These are phyloP conservation scores for Noctuana brunneofusca DNA, from an alignment of 2,888 invertebrate genomes.

Conservation along the genomic window DNA sequence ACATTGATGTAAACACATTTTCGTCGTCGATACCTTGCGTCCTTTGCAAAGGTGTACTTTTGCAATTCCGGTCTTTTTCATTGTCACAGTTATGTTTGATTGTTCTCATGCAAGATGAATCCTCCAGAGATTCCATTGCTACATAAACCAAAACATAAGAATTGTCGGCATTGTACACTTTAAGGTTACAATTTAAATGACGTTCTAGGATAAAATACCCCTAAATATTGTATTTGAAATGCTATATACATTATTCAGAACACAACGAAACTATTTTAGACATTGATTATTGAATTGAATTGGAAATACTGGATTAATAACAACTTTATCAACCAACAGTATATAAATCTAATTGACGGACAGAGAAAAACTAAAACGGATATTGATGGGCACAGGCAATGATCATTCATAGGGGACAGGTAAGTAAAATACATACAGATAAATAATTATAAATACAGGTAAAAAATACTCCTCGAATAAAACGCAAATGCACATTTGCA, in stretches of 20 bases:
- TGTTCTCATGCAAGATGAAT: constrained; percentile 55
- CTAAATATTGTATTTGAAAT: background rate
- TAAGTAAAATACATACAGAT: no score
- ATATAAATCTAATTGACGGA: constrained; percentile 35
- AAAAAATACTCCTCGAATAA: no score
- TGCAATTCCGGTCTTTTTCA: constrained; percentile 54
- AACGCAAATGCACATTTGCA: no score
- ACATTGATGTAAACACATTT: constrained; percentile 64
- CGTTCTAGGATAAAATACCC: background rate
- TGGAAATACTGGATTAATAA: constrained; percentile 25
- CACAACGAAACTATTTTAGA: constrained; percentile 8
- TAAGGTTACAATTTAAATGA: constrained; percentile 57
- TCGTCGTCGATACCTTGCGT: constrained; percentile 56
- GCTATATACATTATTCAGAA: background rate
- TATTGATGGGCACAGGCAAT: no score
- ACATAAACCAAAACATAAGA: constrained; percentile 55
- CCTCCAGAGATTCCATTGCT: constrained; percentile 70
- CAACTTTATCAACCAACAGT: background rate
- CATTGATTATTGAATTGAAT: constrained; percentile 20
- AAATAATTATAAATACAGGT: no score
- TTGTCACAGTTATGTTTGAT: constrained; percentile 52
- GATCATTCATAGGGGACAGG: background rate
- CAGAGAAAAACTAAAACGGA: background rate
- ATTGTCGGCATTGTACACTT: constrained; percentile 72
- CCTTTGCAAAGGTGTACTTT: constrained; percentile 49